These are phyloP conservation scores for Aricia artaxerxes DNA, from an alignment of 2,888 invertebrate species.

Conservation along the genomic window DNA sequence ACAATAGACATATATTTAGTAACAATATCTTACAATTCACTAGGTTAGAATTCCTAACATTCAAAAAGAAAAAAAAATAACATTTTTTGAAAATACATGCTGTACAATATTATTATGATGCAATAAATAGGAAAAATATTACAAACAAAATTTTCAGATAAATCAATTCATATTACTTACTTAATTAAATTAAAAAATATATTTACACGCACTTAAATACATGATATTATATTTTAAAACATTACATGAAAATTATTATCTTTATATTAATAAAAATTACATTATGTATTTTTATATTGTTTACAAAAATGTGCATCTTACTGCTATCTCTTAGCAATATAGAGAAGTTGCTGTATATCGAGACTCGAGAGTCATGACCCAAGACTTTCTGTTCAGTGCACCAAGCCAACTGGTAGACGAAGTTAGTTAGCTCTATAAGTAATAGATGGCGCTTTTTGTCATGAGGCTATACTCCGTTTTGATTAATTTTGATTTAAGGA, in stretches of 20 bases:
- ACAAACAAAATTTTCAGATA: neutral
- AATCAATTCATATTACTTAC: neutral
- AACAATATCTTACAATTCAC: neutral
- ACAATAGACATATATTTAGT: neutral
- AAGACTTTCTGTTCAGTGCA: neutral
- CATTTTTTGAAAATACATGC: neutral
- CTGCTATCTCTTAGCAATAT: slow-evolving; percentile 16
- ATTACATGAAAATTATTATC: neutral
- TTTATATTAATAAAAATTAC: neutral
- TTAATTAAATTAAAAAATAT: neutral
- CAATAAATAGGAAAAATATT: neutral
- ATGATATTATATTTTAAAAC: neutral
- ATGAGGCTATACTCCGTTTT: neutral
- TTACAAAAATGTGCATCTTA: neutral
- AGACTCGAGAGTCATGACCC: neutral
- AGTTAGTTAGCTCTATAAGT: neutral
- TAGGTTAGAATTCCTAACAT: neutral
- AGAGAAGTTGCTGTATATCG: neutral
- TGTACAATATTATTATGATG: neutral
- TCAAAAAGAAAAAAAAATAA: neutral
- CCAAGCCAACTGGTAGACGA: neutral
- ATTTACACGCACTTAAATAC: no score
- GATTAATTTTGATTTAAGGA: no score
- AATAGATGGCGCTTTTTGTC: slow-evolving; percentile 17
- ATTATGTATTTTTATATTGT: no score